Conservation (phyloP, 2,797 vertebrate genomes). For the Siniperca scherzeri region DNA sequence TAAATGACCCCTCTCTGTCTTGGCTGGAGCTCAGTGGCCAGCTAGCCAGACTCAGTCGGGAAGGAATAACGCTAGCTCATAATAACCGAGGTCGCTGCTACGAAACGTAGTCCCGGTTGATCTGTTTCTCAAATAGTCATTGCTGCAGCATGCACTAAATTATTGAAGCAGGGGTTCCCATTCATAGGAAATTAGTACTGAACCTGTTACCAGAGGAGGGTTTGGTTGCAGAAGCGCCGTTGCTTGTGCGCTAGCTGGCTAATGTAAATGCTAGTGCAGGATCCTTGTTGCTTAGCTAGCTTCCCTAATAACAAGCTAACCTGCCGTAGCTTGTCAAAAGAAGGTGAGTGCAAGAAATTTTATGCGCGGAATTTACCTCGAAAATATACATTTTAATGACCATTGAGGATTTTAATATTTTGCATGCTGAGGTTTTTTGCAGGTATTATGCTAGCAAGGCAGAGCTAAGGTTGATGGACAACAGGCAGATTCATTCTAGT, state of each 20-base stretch:
- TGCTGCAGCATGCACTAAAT: slow-evolving; percentile 3
- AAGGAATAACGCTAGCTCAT: slow-evolving; percentile 59
- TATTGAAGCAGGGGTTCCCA: slow-evolving; percentile 34
- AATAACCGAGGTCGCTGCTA: slow-evolving; percentile 51
- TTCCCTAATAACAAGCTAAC: slow-evolving; percentile 34
- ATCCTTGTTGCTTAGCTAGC: slow-evolving; percentile 37
- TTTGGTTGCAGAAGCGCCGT: slow-evolving; percentile 53
- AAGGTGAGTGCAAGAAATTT: slow-evolving; percentile 5
- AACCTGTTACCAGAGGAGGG: slow-evolving; percentile 44
- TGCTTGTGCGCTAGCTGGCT: slow-evolving; percentile 72
- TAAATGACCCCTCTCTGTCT: slow-evolving; percentile 83
- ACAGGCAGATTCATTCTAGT: slow-evolving; percentile 13
- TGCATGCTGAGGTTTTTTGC: slow-evolving; percentile 10
- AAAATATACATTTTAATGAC: not conserved
- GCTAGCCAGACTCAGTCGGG: slow-evolving; percentile 71
- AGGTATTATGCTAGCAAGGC: not conserved
- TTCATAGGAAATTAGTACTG: slow-evolving; percentile 53
- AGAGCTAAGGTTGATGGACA: slow-evolving; percentile 31
- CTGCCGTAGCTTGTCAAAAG: slow-evolving; percentile 12
- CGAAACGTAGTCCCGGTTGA: slow-evolving; percentile 17
- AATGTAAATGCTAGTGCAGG: slow-evolving; percentile 56
- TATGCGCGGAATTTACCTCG: rapidly evolving
- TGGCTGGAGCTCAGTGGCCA: slow-evolving; percentile 82
- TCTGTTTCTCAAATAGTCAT: not conserved
- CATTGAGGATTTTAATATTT: not conserved